Evolutionary conservation across 2,113 vertebrate genomes (phyloP), one percentile per base, ranked within the genome.

Genomic region (Ciconia maguari): DNA sequence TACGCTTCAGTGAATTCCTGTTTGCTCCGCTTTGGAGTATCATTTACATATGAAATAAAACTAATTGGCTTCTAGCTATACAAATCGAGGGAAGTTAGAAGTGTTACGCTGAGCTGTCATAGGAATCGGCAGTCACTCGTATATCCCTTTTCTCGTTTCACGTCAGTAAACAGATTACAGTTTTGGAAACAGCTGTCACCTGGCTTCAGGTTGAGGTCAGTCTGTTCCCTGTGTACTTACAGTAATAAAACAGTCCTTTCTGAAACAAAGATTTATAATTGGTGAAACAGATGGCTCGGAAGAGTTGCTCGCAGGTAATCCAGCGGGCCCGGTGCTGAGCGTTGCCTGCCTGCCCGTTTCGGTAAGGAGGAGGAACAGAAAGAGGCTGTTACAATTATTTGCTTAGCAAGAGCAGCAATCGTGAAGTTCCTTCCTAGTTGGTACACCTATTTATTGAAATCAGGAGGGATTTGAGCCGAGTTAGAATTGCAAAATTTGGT

Each of bases 131-230:
- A 91, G 3, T 89, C 94, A 2, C 93, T 92, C 77, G 17, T 93
- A 44, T 86, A 80, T 72, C 97, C 72, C 93, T 70, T 71, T 95
- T 78, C 84, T 91, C 9, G 13, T 61, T 90, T 92, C 75, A 68
- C 24, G 74, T 91, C 95, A 86, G 61, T 93, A 94, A 95, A 82
- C 79, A 93, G 80, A 93, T 83, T 60, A 61, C 83, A 90, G 61
- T 89, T 93, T 61, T 91, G 97, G 96, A 95, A 97, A 19, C 98
- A 98, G 97, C 97, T 98, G 98, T 97, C 97, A 98, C 97, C 98
- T 98, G 97, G 83, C 92, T 97, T 93, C 96, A 97, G 97, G 97
- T 75, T 90, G 92, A 81, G 97, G 96, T 98, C 98, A 97, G 79
- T 68, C 71, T 97, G 96, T 97, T 96, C 84, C 91, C 95, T 75